Conservation (phyloP, 2,113 vertebrate species). For the Larimichthys crocea region DNA sequence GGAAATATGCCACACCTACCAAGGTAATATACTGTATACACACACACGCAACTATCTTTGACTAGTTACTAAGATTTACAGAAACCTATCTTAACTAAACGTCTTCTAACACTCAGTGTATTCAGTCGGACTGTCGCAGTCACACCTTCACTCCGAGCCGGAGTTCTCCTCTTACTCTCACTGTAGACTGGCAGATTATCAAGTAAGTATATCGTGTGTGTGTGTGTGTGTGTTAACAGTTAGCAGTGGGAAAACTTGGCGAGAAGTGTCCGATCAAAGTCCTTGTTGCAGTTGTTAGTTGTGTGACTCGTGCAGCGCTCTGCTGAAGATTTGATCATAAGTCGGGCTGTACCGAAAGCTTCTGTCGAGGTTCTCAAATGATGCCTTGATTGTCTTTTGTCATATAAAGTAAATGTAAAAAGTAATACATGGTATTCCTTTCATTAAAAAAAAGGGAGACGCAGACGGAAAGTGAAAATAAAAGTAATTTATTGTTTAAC, state of each 20-base stretch:
- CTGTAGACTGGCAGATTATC: slow-evolving; percentile 96
- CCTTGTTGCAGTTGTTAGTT: background rate
- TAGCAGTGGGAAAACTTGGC: background rate
- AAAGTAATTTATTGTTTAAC: too few species aligned
- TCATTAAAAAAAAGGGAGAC: too few species aligned
- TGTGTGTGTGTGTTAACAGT: background rate
- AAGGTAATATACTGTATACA: slow-evolving; percentile 83
- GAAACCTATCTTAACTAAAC: background rate
- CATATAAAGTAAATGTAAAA: too few species aligned
- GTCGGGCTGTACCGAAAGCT: too few species aligned
- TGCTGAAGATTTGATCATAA: background rate
- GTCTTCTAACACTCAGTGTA: slow-evolving; percentile 83
- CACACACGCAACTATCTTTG: background rate
- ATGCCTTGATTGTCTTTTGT: too few species aligned
- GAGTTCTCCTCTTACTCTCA: slow-evolving; percentile 93
- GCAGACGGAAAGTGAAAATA: too few species aligned
- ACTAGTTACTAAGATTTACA: background rate
- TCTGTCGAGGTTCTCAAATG: too few species aligned
- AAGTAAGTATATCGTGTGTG: slow-evolving; percentile 80
- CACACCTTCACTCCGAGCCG: slow-evolving; percentile 87
- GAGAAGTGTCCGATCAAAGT: background rate
- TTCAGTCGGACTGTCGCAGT: slow-evolving; percentile 87
- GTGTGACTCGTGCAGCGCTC: background rate
- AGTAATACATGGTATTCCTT: too few species aligned
- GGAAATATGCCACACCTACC: slow-evolving; percentile 90